Evolutionary conservation across 2,797 vertebrate genomes (phyloP).

Genomic region (Apodemus agrarius): DNA sequence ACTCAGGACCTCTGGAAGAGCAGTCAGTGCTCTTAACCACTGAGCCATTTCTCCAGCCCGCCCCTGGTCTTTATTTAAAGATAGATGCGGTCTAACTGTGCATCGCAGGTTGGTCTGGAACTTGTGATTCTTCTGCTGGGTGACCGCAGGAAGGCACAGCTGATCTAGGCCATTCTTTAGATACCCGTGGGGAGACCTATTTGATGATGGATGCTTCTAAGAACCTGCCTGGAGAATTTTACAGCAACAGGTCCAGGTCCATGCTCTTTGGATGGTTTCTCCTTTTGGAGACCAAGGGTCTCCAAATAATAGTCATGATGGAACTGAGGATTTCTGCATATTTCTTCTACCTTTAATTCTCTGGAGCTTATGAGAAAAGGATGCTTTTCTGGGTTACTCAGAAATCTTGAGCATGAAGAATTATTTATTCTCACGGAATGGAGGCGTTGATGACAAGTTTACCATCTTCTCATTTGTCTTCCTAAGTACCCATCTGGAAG

Average conservation of each 20-base stretch:
- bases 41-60: too few relatives aligned
- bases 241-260: neutral
- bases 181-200: neutral
- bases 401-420: neutral
- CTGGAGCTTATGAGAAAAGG: neutral
- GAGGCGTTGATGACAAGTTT: neutral
- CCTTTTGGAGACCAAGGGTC: neutral
- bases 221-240: conserved; percentile 15
- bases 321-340: neutral
- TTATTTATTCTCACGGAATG: neutral
- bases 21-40: too few relatives aligned
- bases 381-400: neutral
- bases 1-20: too few relatives aligned
- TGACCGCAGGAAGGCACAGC: neutral
- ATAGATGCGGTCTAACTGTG: neutral
- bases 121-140: neutral
- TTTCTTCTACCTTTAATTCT: conserved; percentile 16
- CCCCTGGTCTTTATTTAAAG: neutral
- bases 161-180: neutral
- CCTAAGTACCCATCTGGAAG: neutral
- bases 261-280: neutral
- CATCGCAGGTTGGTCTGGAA: neutral
- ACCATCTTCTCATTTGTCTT: neutral
- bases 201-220: neutral
- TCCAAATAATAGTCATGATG: neutral